Evolutionary conservation across 2,113 vertebrate genomes (phyloP).

Genomic region (Mus spicilegus): DNA sequence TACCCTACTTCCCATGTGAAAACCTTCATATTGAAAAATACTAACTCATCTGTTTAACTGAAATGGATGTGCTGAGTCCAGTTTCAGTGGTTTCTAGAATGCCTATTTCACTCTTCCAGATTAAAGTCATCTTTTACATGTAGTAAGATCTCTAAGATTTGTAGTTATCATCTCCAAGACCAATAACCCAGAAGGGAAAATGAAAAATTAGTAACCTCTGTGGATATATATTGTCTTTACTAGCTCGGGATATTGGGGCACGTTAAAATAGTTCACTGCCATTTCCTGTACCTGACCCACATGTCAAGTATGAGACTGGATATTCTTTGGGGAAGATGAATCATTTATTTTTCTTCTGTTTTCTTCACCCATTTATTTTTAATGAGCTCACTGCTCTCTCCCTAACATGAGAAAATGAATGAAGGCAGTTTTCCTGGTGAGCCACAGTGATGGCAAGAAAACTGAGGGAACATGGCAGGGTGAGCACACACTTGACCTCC

Average conservation of each 20-base stretch:
- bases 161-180: background rate
- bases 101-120: background rate
- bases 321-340: background rate
- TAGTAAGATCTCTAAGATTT: background rate
- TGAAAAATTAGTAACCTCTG: background rate
- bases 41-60: background rate
- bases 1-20: background rate
- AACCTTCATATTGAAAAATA: background rate
- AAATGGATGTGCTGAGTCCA: background rate
- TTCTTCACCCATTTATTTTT: background rate
- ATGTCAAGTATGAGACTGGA: background rate
- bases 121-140: background rate
- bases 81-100: background rate
- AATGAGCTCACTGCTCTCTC: background rate
- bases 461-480: background rate
- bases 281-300: background rate
- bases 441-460: rapidly evolving
- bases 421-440: background rate
- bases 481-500: background rate
- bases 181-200: background rate
- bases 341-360: background rate
- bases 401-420: background rate
- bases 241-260: background rate
- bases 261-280: background rate
- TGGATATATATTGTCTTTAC: too few relatives aligned